Conservation (phyloP, 2,888 invertebrate species). For the Brachypalpus laphriformis region DNA sequence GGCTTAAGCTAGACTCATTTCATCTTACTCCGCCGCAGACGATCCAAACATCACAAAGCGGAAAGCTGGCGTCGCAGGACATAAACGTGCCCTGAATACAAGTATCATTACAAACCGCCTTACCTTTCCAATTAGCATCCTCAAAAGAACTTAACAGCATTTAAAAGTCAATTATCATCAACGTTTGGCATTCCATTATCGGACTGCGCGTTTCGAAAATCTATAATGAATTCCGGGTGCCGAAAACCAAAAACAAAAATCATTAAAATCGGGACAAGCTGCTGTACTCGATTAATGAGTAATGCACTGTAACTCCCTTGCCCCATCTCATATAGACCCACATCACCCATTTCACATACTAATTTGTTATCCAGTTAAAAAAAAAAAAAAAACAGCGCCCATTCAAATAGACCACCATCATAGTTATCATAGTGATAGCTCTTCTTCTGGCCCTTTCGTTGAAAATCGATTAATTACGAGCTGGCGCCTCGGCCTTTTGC, state of each 20-base stretch:
- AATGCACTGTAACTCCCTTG: constrained; percentile 34
- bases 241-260: constrained; percentile 24
- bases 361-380: constrained; percentile 34
- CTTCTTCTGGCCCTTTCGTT: constrained; percentile 32
- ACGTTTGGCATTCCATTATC: constrained; percentile 40
- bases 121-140: constrained; percentile 52
- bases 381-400: constrained; percentile 13
- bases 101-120: background rate
- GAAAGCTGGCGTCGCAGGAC: constrained; percentile 70
- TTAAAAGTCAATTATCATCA: constrained; percentile 65
- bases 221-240: constrained; percentile 63
- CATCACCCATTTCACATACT: constrained; percentile 69
- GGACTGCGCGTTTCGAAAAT: constrained; percentile 10
- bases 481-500: constrained; percentile 63
- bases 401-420: constrained; percentile 48
- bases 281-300: constrained; percentile 27
- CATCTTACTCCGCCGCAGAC: constrained; percentile 10
- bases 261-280: constrained; percentile 27
- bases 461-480: constrained; percentile 68
- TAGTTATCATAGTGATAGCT: constrained; percentile 38
- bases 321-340: background rate
- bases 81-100: constrained; percentile 58
- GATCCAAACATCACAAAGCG: constrained; percentile 19
- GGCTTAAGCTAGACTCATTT: constrained; percentile 17
- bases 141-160: constrained; percentile 56